Percentiles rank a stretch among this genome's conserved stretches.
phyloP scores from a whole-genome alignment of 2,797 vertebrate species.

The Pogoniulus pusillus region DNA sequence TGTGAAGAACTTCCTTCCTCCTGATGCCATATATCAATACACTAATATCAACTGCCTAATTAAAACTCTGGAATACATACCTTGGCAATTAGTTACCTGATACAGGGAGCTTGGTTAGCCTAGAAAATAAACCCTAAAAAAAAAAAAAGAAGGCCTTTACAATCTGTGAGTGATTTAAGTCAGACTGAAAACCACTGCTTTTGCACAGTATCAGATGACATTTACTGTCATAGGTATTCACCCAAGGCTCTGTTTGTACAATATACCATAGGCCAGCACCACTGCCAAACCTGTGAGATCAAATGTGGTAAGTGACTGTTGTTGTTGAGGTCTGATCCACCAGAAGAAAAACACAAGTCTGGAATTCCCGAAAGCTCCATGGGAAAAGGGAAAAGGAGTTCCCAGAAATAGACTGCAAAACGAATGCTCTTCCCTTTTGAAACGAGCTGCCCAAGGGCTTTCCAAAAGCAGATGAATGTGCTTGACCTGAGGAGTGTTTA shows the following conservation, averaged over 20 bases:
- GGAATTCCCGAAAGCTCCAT: conserved; percentile 66
- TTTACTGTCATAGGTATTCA: conserved; percentile 17
- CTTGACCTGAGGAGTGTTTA: conserved; percentile 56
- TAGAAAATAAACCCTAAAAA: neutral
- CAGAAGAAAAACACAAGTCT: conserved; percentile 65
- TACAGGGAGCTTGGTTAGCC: neutral
- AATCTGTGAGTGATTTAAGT: conserved; percentile 41
- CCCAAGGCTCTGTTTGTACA: conserved; percentile 41
- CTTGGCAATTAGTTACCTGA: neutral
- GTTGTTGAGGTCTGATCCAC: conserved; percentile 61
- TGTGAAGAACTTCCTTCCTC: too few relatives aligned
- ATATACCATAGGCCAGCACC: conserved; percentile 34
- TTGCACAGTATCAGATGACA: conserved; percentile 16
- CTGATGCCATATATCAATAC: neutral
- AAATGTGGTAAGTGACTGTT: conserved; percentile 62
- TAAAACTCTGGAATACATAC: neutral
- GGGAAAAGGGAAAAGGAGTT: conserved; percentile 52
- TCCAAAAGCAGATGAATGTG: conserved; percentile 37
- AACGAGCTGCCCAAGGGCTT: conserved; percentile 27
- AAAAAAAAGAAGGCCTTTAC: neutral
- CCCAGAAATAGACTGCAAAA: conserved; percentile 47
- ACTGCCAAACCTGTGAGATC: conserved; percentile 55
- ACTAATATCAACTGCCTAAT: neutral
- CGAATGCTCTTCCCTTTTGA: neutral
- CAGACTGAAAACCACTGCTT: neutral